Base-by-base conservation (phyloP, 1,140 invertebrate species). In the Drosophila cardini region DNA sequence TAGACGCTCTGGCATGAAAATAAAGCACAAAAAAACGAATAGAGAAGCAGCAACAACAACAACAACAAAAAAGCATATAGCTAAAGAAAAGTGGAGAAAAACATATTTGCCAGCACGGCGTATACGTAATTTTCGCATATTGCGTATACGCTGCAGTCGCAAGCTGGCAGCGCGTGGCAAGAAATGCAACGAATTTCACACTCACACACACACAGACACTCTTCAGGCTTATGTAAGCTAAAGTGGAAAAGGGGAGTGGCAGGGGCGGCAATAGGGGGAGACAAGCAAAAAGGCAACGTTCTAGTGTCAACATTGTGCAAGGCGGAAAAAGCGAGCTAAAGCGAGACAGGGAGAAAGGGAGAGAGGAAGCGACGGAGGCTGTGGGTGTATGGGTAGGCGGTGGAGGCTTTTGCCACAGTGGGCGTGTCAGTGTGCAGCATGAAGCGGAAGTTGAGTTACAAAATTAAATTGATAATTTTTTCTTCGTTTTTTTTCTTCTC, bases 391-490 rank as follows among this genome's bases (percentile, higher is more conserved):
- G 43, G 0, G 52, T n/a, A 18, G n/a, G 11, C 52, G 7, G 11
- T 43, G 7, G 30, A 26, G 50, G 46, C 26, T 42, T 42, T 46
- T 34, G 58, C 43, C 57, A 42, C 11, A 55, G 43, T 76, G 73
- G 52, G 62, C 42, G 70, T 80, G 76, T 63, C 76, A 61, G 75
- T 40, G 57, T 69, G 70, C 80, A 89, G 76, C 80, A 72, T 55
- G 45, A n/a, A 58, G 64, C 84, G 84, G 84, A 89, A 89, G 84
- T 89, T 89, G 77, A 89, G 84, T 89, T 89, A 89, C 84, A 89
- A 89, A 89, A 89, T 89, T 89, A 89, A 89, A 89, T 89, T 89
- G 84, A 89, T 89, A 87, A 89, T 80, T 84, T 89, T 86, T 80
- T 77, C 62, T 87, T 78, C 11, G 7, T 26, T 86, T 83, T 80